Evolutionary conservation across 1,140 invertebrate genomes (phyloP), one percentile per base, ranked within the genome.

Genomic region (Globodera ellingtonae): DNA sequence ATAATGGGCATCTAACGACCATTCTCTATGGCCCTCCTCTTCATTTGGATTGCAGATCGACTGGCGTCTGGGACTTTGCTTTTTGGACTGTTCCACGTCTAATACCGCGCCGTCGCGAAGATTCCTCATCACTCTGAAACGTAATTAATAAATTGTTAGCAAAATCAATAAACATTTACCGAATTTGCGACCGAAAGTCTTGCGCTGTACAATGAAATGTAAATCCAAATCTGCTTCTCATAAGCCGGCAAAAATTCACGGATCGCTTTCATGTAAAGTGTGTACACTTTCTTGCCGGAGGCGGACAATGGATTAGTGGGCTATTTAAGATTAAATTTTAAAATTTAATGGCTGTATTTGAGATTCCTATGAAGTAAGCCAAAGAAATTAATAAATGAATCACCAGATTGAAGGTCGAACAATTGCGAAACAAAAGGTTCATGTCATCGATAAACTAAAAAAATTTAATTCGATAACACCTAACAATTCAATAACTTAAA

Each of bases 391-490:
- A n/a, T 44, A 8, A 24, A 67, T n/a, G n/a, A 15, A 35, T 67
- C 78, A 84, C 83, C 35, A 15, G 15, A 86, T 84, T 84, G 56
- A 82, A 84, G 44, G 59, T 85, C 7, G 82, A 86, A 59, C 85
- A 86, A 69, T 86, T 86, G 18, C 69, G 52, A 59, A 85, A 85
- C 4, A 85, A 24, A 9, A 70, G 48, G 71, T 86, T 85, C 84
- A 85, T 86, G 71, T 85, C 84, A 8, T 75, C 73, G 24, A 85
- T 75, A 70, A 86, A 85, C 67, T 81, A n/a, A 44, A 70, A 70
- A 48, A n/a, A 79, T 52, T 13, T n/a, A 6, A 75, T 59, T n/a
- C 13, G 35, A 35, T 35, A 3, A 3, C 35, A 2, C 1, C 35
- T 35, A 35, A 35, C 1, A 10, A 9, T 35, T 70, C n/a, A 44